Evolutionary conservation across 2,797 vertebrate species (phyloP).

Genomic region (Silurus aristotelis): DNA sequence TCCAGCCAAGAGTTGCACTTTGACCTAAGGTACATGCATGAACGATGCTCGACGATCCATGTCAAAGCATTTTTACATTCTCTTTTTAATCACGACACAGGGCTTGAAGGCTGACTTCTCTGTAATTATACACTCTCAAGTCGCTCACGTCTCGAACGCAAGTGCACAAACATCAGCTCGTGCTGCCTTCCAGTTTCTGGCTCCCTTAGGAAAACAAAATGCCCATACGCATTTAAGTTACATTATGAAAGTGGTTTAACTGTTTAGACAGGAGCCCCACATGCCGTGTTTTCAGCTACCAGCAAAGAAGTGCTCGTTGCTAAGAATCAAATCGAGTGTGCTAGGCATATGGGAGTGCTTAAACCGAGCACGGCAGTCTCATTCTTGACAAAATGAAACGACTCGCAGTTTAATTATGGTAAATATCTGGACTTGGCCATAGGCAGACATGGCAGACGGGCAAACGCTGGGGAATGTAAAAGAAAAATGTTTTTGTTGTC

Average conservation of each 20-base stretch:
- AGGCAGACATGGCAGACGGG: slow-evolving; percentile 42
- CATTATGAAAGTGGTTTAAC: slow-evolving; percentile 1
- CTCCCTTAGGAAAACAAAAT: background rate
- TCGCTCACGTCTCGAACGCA: background rate
- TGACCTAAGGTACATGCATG: background rate
- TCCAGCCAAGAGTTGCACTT: background rate
- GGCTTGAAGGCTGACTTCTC: slow-evolving; percentile 3
- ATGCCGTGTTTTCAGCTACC: slow-evolving; percentile 9
- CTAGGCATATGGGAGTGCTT: slow-evolving; percentile 60
- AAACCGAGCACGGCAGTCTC: slow-evolving; percentile 55
- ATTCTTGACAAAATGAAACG: slow-evolving; percentile 50
- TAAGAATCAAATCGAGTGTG: slow-evolving; percentile 52
- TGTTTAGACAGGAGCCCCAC: slow-evolving; percentile 34
- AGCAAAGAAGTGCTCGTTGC: slow-evolving; percentile 22
- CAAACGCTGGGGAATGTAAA: slow-evolving; percentile 8
- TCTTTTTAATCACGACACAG: background rate
- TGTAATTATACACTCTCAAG: slow-evolving; percentile 12
- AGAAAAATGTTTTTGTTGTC: slow-evolving; percentile 22
- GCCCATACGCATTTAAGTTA: slow-evolving; percentile 7
- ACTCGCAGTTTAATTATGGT: slow-evolving; percentile 58
- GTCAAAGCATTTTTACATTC: background rate
- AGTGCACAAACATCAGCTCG: slow-evolving; percentile 25
- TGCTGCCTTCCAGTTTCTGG: background rate
- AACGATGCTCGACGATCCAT: background rate
- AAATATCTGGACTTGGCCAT: slow-evolving; percentile 59